Conservation (phyloP, 92 coral and sea anemone species). For the Metridium senile region DNA sequence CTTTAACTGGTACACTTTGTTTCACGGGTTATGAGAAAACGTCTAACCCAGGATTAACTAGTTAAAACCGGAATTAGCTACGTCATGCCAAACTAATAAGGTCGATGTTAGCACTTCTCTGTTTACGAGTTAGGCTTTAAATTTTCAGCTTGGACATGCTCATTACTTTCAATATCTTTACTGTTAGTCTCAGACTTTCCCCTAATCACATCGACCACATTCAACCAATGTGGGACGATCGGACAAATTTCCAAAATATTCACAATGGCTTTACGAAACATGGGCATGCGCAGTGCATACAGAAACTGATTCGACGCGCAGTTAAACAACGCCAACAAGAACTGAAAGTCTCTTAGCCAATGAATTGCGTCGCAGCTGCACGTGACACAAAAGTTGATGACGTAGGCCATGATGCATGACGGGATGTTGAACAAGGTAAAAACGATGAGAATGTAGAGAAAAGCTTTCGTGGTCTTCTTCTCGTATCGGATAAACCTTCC, state of each 20-base stretch:
- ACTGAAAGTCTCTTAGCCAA: conserved; percentile 88
- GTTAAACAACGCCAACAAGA: conserved; percentile 64
- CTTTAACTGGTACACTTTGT: too few species aligned
- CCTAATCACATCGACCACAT: conserved; percentile 13
- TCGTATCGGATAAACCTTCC: conserved; percentile 34
- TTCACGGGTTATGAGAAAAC: too few species aligned
- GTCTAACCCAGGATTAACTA: too few species aligned
- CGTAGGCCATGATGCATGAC: conserved; percentile 81
- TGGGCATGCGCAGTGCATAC: conserved; percentile 86
- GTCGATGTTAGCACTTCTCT: too few species aligned
- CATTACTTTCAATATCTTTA: background rate
- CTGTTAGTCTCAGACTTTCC: background rate
- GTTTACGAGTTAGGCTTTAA: background rate
- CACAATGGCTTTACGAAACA: conserved; percentile 66
- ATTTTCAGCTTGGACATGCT: background rate
- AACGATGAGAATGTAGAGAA: conserved; percentile 62
- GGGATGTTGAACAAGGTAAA: conserved; percentile 72
- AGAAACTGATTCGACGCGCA: conserved; percentile 83
- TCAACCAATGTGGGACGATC: background rate
- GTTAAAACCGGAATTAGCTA: too few species aligned
- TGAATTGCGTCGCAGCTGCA: conserved; percentile 80
- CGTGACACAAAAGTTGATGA: conserved; percentile 75
- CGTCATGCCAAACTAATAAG: too few species aligned
- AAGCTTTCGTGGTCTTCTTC: conserved; percentile 65
- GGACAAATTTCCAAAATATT: conserved; percentile 17